Base-by-base conservation (phyloP, 2,113 vertebrate genomes). In the Leptobrachium ailaonicum region DNA sequence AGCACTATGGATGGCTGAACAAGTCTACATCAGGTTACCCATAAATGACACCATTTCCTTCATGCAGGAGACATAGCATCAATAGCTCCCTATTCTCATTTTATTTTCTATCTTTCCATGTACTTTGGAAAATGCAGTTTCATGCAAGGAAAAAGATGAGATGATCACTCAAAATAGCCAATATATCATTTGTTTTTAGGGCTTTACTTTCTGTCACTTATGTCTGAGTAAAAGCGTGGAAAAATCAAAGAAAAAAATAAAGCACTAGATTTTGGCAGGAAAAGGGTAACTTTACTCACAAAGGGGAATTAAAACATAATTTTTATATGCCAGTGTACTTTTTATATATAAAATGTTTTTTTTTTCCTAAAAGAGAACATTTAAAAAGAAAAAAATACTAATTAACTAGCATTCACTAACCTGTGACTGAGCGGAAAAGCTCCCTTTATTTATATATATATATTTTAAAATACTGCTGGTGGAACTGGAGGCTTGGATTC, bases 1-100 rank as follows among this genome's bases (percentile, higher is more conserved):
- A 77, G 3, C 84, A 69, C 68, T 84, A 60, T 78, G 82, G 84
- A 77, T 83, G 66, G 82, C 45, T 73, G 79, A 81, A 82, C 68
- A 6, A 66, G 11, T 83, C 74, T 58, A 77, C 53, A 42, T 69
- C 8, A 44, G 56, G 11, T 60, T 77, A 70, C 66, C 47, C 8
- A 60, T 70, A 67, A 77, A 58, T 70, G n/a, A 60, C n/a, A 44
- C 42, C 4, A 60, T 77, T 77, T 67, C 75, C 41, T n/a, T 40
- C 54, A 45, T 68, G 60, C 53, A 70, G 47, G 50, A 68, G 41
- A 60, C 50, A 41, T 20, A 14, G 11, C 41, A 62, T 70, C 56
- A 70, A 54, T 70, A 77, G 75, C 3, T 20, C 11, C 13, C 5
- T 77, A 13, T 69, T 60, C 64, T 43, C 6, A 6, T 56, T 12